Percentiles rank a stretch among this genome's conserved stretches.
phyloP scores from a whole-genome alignment of 2,888 invertebrate species.

The Pristionchus fissidentatus region DNA sequence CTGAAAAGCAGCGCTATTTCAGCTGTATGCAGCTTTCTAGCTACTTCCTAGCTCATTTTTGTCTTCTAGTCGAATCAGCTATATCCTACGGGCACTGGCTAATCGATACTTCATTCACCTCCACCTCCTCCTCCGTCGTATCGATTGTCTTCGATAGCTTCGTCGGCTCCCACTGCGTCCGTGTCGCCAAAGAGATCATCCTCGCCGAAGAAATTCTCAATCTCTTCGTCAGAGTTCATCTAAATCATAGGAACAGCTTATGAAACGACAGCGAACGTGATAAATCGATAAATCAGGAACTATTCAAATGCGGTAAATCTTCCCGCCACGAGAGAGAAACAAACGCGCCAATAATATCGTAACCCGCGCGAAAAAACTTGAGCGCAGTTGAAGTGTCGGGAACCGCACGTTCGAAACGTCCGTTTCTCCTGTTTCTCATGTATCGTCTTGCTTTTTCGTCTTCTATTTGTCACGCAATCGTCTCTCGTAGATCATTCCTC shows the following conservation, averaged over 20 bases:
- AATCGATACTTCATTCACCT: neutral
- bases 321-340: neutral
- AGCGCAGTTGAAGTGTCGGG: too few relatives aligned
- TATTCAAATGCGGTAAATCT: neutral
- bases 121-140: conserved; percentile 25
- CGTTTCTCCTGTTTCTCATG: too few relatives aligned
- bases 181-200: conserved; percentile 57
- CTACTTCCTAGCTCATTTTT: too few relatives aligned
- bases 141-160: conserved; percentile 48
- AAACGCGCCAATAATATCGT: neutral
- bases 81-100: too few relatives aligned
- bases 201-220: conserved; percentile 60
- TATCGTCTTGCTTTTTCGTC: too few relatives aligned
- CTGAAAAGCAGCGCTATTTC: neutral
- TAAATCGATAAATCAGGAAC: conserved; percentile 4
- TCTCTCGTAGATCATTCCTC: too few relatives aligned
- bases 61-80: too few relatives aligned
- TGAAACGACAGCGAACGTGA: neutral
- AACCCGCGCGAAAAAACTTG: too few relatives aligned
- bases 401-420: too few relatives aligned
- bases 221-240: conserved; percentile 53
- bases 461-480: too few relatives aligned
- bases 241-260: neutral
- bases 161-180: conserved; percentile 53
- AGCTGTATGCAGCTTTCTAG: too few relatives aligned